These are phyloP conservation scores for Drosophila sproati DNA, from an alignment of 1,140 invertebrate genomes.

Conservation along the genomic window DNA sequence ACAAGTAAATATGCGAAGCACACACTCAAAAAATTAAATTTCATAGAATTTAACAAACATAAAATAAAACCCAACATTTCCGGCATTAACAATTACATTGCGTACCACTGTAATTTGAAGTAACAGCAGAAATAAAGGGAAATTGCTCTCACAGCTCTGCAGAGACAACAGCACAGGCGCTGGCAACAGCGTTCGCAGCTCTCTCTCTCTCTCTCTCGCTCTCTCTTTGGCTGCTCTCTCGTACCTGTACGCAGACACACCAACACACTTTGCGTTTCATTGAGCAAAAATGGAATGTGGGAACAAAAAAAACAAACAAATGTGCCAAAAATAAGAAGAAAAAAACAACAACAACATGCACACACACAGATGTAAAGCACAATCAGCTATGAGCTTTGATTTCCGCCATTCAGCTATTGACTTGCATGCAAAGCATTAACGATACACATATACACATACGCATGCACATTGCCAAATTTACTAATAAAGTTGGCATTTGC, in stretches of 20 bases:
- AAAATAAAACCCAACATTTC: not conserved
- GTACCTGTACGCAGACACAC: constrained; percentile 9
- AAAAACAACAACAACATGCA: constrained; percentile 8
- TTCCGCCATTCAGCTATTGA: constrained; percentile 42
- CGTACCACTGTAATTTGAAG: constrained; percentile 14
- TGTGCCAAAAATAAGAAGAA: constrained; percentile 3
- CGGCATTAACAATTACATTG: not conserved
- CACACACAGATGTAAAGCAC: constrained; percentile 9
- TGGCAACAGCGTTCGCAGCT: not conserved
- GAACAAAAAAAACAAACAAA: constrained; percentile 23
- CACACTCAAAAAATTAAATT: no score
- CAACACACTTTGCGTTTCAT: constrained; percentile 38
- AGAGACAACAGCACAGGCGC: constrained; percentile 27
- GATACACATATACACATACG: constrained; percentile 22
- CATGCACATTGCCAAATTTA: constrained; percentile 57
- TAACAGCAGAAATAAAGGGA: constrained; percentile 8
- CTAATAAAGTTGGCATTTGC: constrained; percentile 80
- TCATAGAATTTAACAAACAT: not conserved
- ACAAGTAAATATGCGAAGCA: no score
- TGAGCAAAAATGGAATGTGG: constrained; percentile 43
- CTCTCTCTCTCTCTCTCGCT: constrained; percentile 11
- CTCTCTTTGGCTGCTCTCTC: constrained; percentile 21
- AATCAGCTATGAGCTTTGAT: constrained; percentile 25
- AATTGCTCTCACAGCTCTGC: constrained; percentile 19
- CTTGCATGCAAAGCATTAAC: constrained; percentile 22